These are phyloP conservation scores for Drosophila rellima DNA, from an alignment of 2,888 invertebrate genomes.

Conservation along the genomic window DNA sequence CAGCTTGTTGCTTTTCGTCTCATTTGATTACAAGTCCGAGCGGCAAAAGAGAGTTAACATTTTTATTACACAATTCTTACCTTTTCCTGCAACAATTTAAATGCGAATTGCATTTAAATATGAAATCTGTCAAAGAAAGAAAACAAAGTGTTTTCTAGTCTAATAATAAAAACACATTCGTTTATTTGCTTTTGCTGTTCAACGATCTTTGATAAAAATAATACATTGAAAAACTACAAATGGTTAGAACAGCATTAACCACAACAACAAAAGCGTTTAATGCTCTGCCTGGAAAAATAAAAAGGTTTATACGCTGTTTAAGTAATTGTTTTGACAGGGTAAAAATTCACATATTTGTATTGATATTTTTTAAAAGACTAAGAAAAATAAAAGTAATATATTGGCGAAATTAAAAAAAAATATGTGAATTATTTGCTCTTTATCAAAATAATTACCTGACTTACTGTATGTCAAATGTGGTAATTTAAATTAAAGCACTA, in stretches of 20 bases:
- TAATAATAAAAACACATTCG: background rate
- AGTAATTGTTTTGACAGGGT: background rate
- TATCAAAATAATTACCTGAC: background rate
- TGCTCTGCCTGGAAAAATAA: background rate
- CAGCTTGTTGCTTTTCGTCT: background rate
- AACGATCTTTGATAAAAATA: background rate
- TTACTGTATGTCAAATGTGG: background rate
- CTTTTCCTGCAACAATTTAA: background rate
- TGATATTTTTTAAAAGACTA: background rate
- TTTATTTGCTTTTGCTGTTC: constrained; percentile 2
- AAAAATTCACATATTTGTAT: background rate
- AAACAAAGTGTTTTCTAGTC: background rate
- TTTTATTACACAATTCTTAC: background rate
- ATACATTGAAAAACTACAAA: constrained; percentile 5
- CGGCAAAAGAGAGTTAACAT: background rate
- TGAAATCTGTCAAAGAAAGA: background rate
- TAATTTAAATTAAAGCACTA: constrained; percentile 15
- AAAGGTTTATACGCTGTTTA: background rate
- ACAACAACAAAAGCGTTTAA: background rate
- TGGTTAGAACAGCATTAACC: background rate
- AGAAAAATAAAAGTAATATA: no score
- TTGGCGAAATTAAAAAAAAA: no score
- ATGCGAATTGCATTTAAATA: background rate
- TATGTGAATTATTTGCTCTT: background rate
- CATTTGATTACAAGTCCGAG: background rate